phyloP scores from a whole-genome alignment of 2,113 vertebrate genomes.

The Brevimyrus niger region DNA sequence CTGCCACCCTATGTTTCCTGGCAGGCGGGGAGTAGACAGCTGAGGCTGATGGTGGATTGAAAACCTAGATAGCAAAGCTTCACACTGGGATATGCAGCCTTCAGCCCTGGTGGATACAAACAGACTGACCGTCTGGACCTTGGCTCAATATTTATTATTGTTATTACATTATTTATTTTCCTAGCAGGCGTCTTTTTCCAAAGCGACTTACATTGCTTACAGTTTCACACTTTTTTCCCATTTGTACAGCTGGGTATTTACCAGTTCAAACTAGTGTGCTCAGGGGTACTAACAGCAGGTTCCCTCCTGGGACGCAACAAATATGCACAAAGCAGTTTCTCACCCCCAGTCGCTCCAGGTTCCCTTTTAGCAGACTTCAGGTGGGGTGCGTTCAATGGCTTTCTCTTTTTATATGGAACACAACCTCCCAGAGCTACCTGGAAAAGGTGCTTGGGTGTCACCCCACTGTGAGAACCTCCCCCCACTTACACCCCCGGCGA shows the following conservation, averaged over 20 bases:
- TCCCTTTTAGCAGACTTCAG: neutral
- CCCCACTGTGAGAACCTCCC: neutral
- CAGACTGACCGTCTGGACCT: neutral
- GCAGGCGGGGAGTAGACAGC: neutral
- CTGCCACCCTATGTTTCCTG: neutral
- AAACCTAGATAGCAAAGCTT: neutral
- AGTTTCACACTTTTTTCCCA: neutral
- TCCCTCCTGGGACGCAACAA: neutral
- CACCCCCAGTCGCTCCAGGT: neutral
- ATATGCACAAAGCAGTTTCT: neutral
- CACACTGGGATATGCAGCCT: neutral
- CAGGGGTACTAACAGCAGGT: conserved; percentile 3
- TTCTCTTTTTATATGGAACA: neutral
- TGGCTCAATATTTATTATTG: conserved; percentile 1
- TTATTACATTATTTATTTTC: conserved; percentile 10
- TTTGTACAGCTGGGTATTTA: conserved; percentile 19
- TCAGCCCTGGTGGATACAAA: neutral
- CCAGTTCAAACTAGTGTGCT: conserved; percentile 5
- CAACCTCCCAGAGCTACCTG: neutral
- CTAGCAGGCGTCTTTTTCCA: conserved; percentile 12
- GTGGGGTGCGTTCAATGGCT: neutral
- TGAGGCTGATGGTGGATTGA: neutral
- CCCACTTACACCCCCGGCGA: neutral
- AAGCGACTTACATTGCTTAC: conserved; percentile 11
- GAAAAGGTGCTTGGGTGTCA: neutral